Conservation (phyloP, 2,888 invertebrate genomes). For the Lepidochrysops patricia region DNA sequence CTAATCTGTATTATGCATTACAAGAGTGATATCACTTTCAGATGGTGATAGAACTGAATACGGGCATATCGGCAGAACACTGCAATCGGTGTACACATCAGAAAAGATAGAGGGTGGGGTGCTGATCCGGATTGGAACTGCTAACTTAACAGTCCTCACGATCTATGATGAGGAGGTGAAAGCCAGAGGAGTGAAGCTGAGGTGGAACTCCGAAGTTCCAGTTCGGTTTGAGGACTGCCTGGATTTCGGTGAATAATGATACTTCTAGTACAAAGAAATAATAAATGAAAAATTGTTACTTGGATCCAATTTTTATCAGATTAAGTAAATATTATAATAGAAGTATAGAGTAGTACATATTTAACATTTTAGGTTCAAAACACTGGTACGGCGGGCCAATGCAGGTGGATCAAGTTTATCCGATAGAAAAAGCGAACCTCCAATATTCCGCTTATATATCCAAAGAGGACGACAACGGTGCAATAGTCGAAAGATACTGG, state of each 20-base stretch:
- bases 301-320: no score
- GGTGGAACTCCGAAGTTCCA: conserved; percentile 42
- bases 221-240: conserved; percentile 65
- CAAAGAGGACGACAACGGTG: conserved; percentile 68
- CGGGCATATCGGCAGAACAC: conserved; percentile 54
- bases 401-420: conserved; percentile 74
- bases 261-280: no score
- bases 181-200: conserved; percentile 50
- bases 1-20: not conserved
- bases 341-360: no score
- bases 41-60: conserved; percentile 26
- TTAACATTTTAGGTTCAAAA: conserved; percentile 38
- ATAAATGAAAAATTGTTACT: no score
- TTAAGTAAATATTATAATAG: no score
- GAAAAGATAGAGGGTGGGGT: conserved; percentile 47
- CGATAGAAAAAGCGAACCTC: conserved; percentile 70
- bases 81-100: conserved; percentile 37
- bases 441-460: conserved; percentile 72
- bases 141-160: conserved; percentile 45
- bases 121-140: conserved; percentile 38
- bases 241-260: conserved; percentile 45
- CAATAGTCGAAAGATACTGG: conserved; percentile 80
- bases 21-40: conserved; percentile 10
- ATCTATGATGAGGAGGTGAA: conserved; percentile 35
- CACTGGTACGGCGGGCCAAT: conserved; percentile 83